phyloP scores from a whole-genome alignment of 2,888 invertebrate genomes.

The Drosophila subquinaria region DNA sequence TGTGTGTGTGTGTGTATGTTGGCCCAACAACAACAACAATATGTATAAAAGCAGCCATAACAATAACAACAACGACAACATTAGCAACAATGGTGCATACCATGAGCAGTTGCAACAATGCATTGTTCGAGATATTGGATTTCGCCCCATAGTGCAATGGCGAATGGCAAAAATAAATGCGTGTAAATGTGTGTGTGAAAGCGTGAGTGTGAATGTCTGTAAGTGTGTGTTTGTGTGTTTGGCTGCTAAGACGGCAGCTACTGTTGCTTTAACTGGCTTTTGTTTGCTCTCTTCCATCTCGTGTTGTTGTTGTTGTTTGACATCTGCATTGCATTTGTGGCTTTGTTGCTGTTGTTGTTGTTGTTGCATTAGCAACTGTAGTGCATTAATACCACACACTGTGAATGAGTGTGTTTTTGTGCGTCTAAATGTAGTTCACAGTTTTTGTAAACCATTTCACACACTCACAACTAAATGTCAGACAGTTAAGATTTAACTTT shows the following conservation, averaged over 20 bases:
- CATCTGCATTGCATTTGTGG: constrained; percentile 30
- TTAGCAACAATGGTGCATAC: constrained; percentile 58
- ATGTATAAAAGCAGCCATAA: constrained; percentile 9
- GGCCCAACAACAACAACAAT: constrained; percentile 30
- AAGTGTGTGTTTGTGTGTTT: constrained; percentile 27
- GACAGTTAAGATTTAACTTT: not conserved
- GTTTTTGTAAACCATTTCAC: constrained; percentile 11
- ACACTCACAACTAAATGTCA: not conserved
- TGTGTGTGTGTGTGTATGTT: constrained; percentile 24
- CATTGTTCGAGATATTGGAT: too few species aligned
- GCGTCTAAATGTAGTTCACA: constrained; percentile 34
- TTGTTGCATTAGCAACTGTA: constrained; percentile 62
- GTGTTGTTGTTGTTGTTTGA: constrained; percentile 35
- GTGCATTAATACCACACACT: constrained; percentile 70
- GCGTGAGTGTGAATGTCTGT: constrained; percentile 23
- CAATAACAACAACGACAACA: constrained; percentile 39
- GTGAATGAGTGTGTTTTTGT: constrained; percentile 15
- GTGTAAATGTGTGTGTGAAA: constrained; percentile 7
- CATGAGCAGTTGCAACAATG: constrained; percentile 73
- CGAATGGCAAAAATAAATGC: constrained; percentile 58
- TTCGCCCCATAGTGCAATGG: too few species aligned
- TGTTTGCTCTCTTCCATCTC: constrained; percentile 43
- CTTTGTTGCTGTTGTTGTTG: constrained; percentile 14
- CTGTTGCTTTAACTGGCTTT: constrained; percentile 77
- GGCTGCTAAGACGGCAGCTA: constrained; percentile 50